phyloP scores from a whole-genome alignment of 1,140 invertebrate species.

The Lordiphosa clarofinis region DNA sequence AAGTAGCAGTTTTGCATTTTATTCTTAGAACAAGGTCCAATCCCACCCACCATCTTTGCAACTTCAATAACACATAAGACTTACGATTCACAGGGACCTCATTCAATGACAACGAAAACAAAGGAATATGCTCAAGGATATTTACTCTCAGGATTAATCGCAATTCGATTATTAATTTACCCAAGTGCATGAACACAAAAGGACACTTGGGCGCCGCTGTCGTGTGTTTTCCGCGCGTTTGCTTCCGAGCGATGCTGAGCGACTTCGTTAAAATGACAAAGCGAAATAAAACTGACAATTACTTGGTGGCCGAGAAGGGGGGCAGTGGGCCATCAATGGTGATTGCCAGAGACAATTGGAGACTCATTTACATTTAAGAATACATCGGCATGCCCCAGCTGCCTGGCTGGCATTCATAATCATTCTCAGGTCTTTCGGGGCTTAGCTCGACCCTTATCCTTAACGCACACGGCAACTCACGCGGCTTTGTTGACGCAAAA shows the following conservation, averaged over 20 bases:
- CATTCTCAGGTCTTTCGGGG: conserved; percentile 1
- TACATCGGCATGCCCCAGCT: conserved; percentile 16
- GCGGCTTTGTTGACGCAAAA: conserved; percentile 35
- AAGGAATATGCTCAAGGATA: conserved; percentile 11
- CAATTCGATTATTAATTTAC: conserved; percentile 35
- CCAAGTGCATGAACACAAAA: conserved; percentile 30
- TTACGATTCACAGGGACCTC: neutral
- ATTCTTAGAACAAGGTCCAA: too few species aligned
- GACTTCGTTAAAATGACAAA: conserved; percentile 57
- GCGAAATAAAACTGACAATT: conserved; percentile 56
- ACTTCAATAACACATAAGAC: neutral
- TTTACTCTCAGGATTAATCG: conserved; percentile 18
- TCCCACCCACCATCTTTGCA: neutral
- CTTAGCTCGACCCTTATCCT: neutral
- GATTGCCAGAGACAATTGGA: conserved; percentile 46
- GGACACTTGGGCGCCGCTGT: conserved; percentile 25
- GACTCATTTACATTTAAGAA: conserved; percentile 52
- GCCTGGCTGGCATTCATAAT: conserved; percentile 23
- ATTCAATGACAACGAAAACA: conserved; percentile 9
- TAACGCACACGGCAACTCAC: conserved; percentile 7
- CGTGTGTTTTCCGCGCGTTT: conserved; percentile 43
- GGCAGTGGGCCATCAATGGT: conserved; percentile 8
- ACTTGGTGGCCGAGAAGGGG: conserved; percentile 18
- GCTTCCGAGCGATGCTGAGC: conserved; percentile 31
- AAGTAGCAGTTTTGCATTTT: too few species aligned